Conservation (phyloP, 2,113 vertebrate species). For the Mohoua ochrocephala region DNA sequence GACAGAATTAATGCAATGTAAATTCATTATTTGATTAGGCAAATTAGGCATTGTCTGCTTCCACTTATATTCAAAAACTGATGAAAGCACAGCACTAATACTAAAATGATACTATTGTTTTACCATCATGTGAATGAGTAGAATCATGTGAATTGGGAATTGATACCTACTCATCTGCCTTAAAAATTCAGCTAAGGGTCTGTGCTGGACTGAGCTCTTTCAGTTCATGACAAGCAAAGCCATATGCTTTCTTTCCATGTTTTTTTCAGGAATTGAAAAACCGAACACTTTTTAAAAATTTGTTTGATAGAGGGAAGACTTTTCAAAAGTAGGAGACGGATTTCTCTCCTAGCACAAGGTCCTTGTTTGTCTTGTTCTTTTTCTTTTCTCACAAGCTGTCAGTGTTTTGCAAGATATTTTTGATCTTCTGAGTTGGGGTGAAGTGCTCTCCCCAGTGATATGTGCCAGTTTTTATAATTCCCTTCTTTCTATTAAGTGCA, state of each 20-base stretch:
- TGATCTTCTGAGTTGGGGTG: background rate
- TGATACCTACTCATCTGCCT: background rate
- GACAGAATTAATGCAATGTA: background rate
- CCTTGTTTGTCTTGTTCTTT: background rate
- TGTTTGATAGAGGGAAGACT: background rate
- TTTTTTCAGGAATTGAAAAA: background rate
- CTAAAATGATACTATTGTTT: background rate
- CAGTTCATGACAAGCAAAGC: background rate
- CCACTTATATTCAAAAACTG: background rate
- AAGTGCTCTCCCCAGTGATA: background rate
- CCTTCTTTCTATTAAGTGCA: background rate
- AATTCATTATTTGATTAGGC: background rate
- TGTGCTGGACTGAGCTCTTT: background rate
- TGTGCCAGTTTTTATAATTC: background rate
- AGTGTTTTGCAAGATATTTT: background rate
- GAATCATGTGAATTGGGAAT: background rate
- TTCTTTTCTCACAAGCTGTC: background rate
- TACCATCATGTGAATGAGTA: background rate
- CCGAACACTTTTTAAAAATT: rapidly evolving
- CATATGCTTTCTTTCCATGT: background rate
- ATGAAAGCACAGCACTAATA: background rate
- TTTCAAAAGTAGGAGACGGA: background rate
- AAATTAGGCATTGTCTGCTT: background rate
- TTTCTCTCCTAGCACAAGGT: background rate
- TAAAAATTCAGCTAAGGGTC: background rate